A percentile compares a stretch with the other conserved stretches of the same genome.
phyloP scores from a whole-genome alignment of 1,140 invertebrate genomes.

The Lycorma delicatula region DNA sequence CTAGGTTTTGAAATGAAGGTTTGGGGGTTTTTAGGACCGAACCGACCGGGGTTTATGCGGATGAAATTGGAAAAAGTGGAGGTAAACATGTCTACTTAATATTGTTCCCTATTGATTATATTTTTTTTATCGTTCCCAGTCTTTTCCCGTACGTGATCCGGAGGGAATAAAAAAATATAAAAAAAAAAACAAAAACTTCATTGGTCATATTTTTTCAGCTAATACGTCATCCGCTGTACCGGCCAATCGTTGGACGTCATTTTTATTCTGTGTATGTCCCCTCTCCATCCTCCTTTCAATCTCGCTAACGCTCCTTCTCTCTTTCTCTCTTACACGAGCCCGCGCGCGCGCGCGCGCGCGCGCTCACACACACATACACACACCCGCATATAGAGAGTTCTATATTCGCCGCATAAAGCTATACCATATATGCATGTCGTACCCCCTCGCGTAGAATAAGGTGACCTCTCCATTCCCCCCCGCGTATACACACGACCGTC shows the following conservation, averaged over 20 bases:
- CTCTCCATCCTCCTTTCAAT: neutral
- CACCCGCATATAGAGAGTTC: too few species aligned
- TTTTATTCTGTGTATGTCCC: slow-evolving; percentile 7
- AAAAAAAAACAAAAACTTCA: slow-evolving; percentile 14
- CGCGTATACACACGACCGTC: too few species aligned
- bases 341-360: neutral
- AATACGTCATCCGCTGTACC: slow-evolving; percentile 13
- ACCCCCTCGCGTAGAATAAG: slow-evolving; percentile 1
- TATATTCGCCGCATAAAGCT: slow-evolving; percentile 1
- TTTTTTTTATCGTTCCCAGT: slow-evolving; percentile 12
- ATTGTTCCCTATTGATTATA: slow-evolving; percentile 11
- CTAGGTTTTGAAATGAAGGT: too few species aligned
- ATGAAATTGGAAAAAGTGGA: too few species aligned
- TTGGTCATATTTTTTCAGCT: slow-evolving; percentile 13
- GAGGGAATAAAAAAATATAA: neutral
- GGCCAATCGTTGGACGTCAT: slow-evolving; percentile 13
- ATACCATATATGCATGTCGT: neutral
- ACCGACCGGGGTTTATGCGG: too few species aligned
- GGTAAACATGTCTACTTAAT: too few species aligned
- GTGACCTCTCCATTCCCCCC: slow-evolving; percentile 9
- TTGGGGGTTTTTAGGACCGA: too few species aligned
- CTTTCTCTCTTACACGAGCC: slow-evolving; percentile 2
- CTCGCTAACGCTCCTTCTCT: slow-evolving; percentile 3
- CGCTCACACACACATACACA: too few species aligned
- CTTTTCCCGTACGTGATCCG: slow-evolving; percentile 9